phyloP scores from a whole-genome alignment of 2,888 invertebrate genomes.

The Leptogaster cylindrica region DNA sequence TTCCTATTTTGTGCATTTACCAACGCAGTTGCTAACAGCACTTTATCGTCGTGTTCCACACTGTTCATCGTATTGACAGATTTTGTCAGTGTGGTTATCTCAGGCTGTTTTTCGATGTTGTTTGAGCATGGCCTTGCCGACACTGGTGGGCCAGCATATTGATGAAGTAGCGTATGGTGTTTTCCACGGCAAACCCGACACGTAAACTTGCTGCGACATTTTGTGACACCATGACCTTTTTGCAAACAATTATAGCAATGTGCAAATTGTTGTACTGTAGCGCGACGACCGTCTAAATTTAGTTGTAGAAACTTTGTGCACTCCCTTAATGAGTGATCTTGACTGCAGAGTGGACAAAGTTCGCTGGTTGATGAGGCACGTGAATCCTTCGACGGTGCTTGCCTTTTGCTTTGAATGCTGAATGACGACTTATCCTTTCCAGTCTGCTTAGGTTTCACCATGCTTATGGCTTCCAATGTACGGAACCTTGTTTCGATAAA shows the following conservation, averaged over 20 bases:
- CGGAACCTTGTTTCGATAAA: constrained; percentile 5
- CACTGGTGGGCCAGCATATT: too few relatives aligned
- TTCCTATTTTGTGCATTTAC: neutral
- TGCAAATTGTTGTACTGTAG: constrained; percentile 1
- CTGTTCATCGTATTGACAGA: constrained; percentile 2
- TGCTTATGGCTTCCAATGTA: neutral
- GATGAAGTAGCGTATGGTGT: neutral
- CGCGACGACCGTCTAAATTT: constrained; percentile 5
- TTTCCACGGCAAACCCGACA: neutral
- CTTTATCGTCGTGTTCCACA: neutral
- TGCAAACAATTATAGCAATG: constrained; percentile 18
- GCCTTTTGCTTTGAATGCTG: neutral
- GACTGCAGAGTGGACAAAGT: neutral
- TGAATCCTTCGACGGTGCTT: neutral
- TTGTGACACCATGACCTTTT: neutral
- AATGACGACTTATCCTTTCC: constrained; percentile 7
- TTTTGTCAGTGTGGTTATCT: neutral
- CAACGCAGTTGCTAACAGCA: neutral
- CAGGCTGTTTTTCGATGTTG: neutral
- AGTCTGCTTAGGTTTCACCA: neutral
- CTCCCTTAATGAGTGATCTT: neutral
- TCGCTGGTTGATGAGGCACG: neutral
- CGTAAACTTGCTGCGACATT: constrained; percentile 1
- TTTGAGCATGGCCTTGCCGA: too few relatives aligned
- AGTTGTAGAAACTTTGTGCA: constrained; percentile 8